Conservation (phyloP, 64 coral and sea anemone genomes). For the Dendronephthya gigantea region DNA sequence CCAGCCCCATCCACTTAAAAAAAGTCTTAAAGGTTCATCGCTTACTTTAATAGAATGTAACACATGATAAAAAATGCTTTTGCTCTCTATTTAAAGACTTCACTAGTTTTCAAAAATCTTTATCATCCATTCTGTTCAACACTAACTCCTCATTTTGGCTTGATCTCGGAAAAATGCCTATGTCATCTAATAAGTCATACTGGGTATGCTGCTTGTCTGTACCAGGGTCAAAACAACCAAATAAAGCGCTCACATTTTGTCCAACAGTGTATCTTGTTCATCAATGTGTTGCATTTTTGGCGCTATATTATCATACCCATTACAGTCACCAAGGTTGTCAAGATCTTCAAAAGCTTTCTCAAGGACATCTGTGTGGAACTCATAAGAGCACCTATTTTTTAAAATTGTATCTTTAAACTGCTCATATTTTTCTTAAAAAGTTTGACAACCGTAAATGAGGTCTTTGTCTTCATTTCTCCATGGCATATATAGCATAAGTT, state of each 20-base stretch:
- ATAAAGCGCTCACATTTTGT: constrained; percentile 29
- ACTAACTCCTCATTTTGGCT: neutral
- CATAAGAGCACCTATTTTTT: constrained; percentile 13
- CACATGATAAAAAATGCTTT: constrained; percentile 1
- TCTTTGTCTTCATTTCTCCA: constrained; percentile 34
- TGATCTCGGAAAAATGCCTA: neutral
- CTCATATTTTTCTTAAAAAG: constrained; percentile 28
- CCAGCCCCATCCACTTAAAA: neutral
- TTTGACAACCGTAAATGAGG: constrained; percentile 15
- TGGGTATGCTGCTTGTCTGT: constrained; percentile 3
- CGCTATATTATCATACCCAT: constrained; percentile 15
- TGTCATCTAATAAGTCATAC: constrained; percentile 1
- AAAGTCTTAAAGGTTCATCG: neutral
- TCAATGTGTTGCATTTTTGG: constrained; percentile 54
- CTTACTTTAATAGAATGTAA: neutral
- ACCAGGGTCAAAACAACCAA: constrained; percentile 38
- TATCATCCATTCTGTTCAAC: neutral
- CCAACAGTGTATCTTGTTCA: constrained; percentile 30
- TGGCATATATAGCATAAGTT: constrained; percentile 25
- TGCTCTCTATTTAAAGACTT: neutral
- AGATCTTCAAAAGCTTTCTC: constrained; percentile 20
- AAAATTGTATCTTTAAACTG: constrained; percentile 1
- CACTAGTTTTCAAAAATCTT: neutral
- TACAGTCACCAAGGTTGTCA: too few species aligned
- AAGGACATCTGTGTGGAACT: constrained; percentile 20